Conservation (phyloP, 1,140 invertebrate genomes). For the Trachymyrmex cornetzi region DNA sequence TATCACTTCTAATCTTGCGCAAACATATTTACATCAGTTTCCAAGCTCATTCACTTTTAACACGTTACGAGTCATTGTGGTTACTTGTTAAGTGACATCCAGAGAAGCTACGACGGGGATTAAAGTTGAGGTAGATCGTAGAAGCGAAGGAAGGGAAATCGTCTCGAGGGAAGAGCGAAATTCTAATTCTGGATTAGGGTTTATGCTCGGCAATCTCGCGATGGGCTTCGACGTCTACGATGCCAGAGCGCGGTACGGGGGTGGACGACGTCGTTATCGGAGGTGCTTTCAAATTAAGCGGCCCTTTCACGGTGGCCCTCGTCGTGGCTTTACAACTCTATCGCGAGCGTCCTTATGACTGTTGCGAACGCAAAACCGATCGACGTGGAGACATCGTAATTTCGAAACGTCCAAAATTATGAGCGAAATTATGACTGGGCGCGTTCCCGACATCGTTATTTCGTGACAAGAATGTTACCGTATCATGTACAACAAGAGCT, state of each 20-base stretch:
- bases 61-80: not conserved
- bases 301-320: conserved; percentile 71
- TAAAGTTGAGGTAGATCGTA: conserved; percentile 24
- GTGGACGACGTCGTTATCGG: conserved; percentile 79
- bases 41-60: conserved; percentile 28
- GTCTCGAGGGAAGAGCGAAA: conserved; percentile 57
- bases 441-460: not conserved
- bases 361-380: conserved; percentile 72
- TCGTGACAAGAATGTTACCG: not conserved
- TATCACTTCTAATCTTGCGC: not conserved
- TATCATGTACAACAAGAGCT: not conserved
- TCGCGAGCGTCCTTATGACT: conserved; percentile 74
- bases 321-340: conserved; percentile 72
- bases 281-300: conserved; percentile 82
- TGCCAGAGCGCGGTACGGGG: conserved; percentile 3
- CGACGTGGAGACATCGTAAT: conserved; percentile 59
- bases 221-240: conserved; percentile 71
- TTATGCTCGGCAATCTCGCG: conserved; percentile 80
- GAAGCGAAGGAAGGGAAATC: not conserved
- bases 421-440: conserved; percentile 12
- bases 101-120: conserved; percentile 1
- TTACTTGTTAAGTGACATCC: conserved; percentile 33
- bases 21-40: not conserved
- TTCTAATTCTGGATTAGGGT: conserved; percentile 83
- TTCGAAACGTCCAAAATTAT: conserved; percentile 38